Base-by-base conservation (phyloP, 1,140 invertebrate species). In the Lineus longissimus region DNA sequence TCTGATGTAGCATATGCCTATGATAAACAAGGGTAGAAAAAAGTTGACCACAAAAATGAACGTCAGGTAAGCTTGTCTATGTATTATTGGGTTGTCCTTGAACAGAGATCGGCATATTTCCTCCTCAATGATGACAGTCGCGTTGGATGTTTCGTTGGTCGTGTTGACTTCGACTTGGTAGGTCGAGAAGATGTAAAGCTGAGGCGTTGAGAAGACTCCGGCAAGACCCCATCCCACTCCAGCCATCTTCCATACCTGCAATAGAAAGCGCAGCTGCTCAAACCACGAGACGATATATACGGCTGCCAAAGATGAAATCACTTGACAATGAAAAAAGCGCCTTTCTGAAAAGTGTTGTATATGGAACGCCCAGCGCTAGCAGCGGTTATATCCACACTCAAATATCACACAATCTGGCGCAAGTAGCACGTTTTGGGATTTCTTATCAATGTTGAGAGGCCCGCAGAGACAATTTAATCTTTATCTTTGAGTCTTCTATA, bases 41-140 rank as follows among this genome's bases (percentile, higher is more conserved):
- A 81, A 79, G 31, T 74, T 71, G 7, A 77, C 51, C 15, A 80
- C 47, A 13, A 69, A 67, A 47, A 71, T 68, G 64, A 74, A 78
- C 1, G 78, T 79, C 9, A 80, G 55, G 64, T 76, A 81, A 2
- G 73, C 71, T 56, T 77, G 73, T 11, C 78, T 64, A 45, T 79
- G 71, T 2, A 25, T 63, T 7, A 45, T 36, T 4, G 75, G 71
- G 29, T 62, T 68, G 57, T 69, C 56, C 17, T 76, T 66, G 56
- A 79, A 78, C 15, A 36, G 15, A 36, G 33, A 36, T 36, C 33
- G 33, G 33, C 33, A 36, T 7, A 36, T 36, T 15, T 36, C 33
- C 15, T 15, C 15, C 33, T 36, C 33, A 36, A 36, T 36, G 33
- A 36, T 36, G 33, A 36, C 15, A 15, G 33, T 36, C 33, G 4